These are phyloP conservation scores for Zonotrichia albicollis DNA, from an alignment of 2,797 vertebrate species.

Conservation along the genomic window DNA sequence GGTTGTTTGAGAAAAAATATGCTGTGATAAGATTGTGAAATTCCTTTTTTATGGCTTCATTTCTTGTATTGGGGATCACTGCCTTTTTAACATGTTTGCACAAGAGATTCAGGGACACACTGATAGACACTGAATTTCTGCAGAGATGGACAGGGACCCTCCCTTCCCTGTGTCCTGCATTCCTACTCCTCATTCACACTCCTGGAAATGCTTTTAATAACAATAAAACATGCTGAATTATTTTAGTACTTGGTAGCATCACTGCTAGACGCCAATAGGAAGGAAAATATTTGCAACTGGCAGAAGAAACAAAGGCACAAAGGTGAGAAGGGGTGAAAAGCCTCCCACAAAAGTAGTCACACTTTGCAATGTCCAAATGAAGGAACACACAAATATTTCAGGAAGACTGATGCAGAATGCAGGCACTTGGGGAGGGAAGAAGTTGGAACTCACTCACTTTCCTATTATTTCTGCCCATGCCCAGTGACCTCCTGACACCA, in stretches of 20 bases:
- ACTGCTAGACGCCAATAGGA: not conserved
- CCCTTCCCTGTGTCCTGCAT: not conserved
- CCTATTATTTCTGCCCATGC: not conserved
- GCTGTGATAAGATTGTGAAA: not conserved
- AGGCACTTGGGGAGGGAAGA: not conserved
- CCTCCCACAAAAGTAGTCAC: not conserved
- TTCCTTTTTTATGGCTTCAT: not conserved
- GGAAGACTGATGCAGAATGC: not conserved
- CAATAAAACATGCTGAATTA: not conserved
- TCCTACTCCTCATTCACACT: not conserved
- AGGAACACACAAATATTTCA: not conserved
- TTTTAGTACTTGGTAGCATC: not conserved
- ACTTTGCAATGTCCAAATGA: not conserved
- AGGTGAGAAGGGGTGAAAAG: not conserved
- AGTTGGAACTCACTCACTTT: not conserved
- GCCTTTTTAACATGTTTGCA: not conserved
- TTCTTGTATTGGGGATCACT: not conserved
- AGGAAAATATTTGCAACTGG: not conserved
- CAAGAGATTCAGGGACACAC: not conserved
- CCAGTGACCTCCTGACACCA: not conserved
- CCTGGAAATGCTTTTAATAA: not conserved
- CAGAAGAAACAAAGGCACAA: not conserved
- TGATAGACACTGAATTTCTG: not conserved
- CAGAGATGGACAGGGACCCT: rapidly evolving
- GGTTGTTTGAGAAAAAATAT: not conserved